Evolutionary conservation across 2,113 vertebrate species (phyloP), one percentile per base, ranked within the genome.

Genomic region (Hippocampus comes): DNA sequence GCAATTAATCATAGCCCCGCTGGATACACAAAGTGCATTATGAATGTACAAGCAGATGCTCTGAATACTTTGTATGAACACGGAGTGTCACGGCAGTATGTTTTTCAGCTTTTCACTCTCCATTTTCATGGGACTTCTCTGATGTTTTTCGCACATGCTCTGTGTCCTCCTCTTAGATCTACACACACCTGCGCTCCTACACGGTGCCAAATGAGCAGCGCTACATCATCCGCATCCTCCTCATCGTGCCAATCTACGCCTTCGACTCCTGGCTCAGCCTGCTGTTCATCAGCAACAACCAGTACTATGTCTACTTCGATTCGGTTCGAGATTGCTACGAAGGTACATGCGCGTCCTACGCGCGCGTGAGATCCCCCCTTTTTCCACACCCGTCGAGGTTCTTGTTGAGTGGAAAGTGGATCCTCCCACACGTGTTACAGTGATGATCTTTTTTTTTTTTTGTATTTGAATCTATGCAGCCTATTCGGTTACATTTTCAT

Each of bases 221-320:
- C 48, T 98, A 97, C 88, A 94, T 98, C 90, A 95, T 98, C 78
- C 95, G 97, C 71, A 97, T 99, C 84, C 94, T 98, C 30, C 93
- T 98, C 77, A 95, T 98, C 0, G 97, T 98, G 49, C 97, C 97
- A 1, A 82, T 99, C 76, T 99, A 96, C 0, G 92, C 97, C 82
- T 96, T 97, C 0, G 95, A 97, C 86, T 98, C 97, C 9, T 99
- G 97, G 97, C 95, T 99, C 79, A 99, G 97, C 88, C 94, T 99
- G 63, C 93, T 99, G 53, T 94, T 99, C 79, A 96, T 99, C 57
- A 94, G 93, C 76, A 95, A 93, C 75, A 92, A 94, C 80, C 95
- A 97, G 81, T 96, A 95, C 87, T 97, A 97, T 0, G 91, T 98
- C 74, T 98, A 98, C 85, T 97, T 98, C 0, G 94, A 98, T 89